These are phyloP conservation scores for Pteria penguin DNA, from an alignment of 2,888 invertebrate species.

Conservation along the genomic window DNA sequence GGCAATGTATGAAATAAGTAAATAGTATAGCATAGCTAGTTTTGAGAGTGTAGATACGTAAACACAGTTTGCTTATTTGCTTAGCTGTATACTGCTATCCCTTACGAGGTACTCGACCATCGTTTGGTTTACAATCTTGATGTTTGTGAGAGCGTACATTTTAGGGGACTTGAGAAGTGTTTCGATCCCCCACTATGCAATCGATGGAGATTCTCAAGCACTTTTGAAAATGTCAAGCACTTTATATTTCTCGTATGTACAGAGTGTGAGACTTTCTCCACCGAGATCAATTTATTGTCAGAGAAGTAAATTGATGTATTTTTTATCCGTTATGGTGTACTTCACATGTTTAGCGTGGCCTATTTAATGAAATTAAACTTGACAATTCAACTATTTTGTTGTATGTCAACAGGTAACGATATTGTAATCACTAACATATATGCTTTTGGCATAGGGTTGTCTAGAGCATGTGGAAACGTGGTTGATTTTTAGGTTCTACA, in stretches of 20 bases:
- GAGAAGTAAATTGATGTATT: too few species aligned
- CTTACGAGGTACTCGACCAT: conserved; percentile 16
- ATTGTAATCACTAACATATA: too few species aligned
- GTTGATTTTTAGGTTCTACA: too few species aligned
- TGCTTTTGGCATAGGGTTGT: too few species aligned
- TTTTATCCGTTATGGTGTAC: too few species aligned
- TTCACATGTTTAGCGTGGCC: too few species aligned
- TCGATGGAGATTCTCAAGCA: conserved; percentile 3
- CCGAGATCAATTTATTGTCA: too few species aligned
- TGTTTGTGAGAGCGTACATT: background rate
- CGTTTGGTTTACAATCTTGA: conserved; percentile 29
- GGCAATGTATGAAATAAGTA: background rate
- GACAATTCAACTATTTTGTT: too few species aligned
- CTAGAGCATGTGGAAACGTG: too few species aligned
- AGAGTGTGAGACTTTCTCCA: too few species aligned
- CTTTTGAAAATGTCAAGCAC: background rate
- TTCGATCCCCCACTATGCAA: conserved; percentile 8
- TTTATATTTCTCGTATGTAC: background rate
- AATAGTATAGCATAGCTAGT: conserved; percentile 1
- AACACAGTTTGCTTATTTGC: background rate
- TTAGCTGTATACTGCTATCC: background rate
- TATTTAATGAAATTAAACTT: too few species aligned
- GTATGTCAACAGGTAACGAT: too few species aligned
- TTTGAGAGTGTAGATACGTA: background rate
- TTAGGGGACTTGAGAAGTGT: background rate